Percentiles rank a stretch among this genome's conserved stretches.
These are phyloP conservation scores for Vulpes vulpes DNA, from an alignment of 2,113 vertebrate genomes.

Conservation along the genomic window DNA sequence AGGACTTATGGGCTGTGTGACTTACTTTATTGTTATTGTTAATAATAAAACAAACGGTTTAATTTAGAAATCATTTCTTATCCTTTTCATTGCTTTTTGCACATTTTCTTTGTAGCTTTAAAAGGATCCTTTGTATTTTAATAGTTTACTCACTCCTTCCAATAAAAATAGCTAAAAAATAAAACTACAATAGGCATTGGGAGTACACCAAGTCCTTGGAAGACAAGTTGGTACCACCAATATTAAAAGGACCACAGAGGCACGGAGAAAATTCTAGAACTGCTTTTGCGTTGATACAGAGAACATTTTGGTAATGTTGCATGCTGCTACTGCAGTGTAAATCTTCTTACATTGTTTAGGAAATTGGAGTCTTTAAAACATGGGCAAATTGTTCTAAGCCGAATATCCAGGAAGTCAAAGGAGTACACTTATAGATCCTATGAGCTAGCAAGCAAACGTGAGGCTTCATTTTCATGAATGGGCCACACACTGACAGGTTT, in stretches of 20 bases:
- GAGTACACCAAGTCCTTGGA: constrained; percentile 51
- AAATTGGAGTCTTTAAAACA: constrained; percentile 16
- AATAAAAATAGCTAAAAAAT: constrained; percentile 71
- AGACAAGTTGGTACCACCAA: background rate
- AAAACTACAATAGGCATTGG: constrained; percentile 21
- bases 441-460: background rate
- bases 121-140: constrained; percentile 72
- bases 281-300: background rate
- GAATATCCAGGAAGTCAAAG: background rate
- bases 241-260: background rate
- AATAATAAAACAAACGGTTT: constrained; percentile 77
- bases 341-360: constrained; percentile 1
- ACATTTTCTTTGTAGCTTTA: constrained; percentile 72
- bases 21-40: constrained; percentile 78
- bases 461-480: background rate
- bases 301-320: background rate
- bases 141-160: constrained; percentile 60
- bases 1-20: constrained; percentile 73
- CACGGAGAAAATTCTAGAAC: background rate
- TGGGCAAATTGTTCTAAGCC: background rate
- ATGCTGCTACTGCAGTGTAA: constrained; percentile 7
- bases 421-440: background rate
- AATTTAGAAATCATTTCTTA: constrained; percentile 74
- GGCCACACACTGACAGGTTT: background rate
- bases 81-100: constrained; percentile 68